These are phyloP conservation scores for Pteruthius melanotis DNA, from an alignment of 2,113 vertebrate species.

Conservation along the genomic window DNA sequence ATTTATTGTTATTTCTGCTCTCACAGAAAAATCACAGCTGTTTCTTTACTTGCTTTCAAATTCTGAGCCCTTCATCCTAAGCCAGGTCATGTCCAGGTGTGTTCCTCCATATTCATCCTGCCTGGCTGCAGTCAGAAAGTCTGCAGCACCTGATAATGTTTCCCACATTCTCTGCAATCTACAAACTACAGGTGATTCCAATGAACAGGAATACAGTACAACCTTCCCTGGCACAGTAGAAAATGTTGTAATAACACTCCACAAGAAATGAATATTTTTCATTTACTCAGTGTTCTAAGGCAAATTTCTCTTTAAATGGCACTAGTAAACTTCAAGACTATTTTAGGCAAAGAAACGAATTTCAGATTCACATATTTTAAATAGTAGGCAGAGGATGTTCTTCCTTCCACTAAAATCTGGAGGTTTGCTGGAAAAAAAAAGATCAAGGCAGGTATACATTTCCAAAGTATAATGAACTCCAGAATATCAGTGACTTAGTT, in stretches of 20 bases:
- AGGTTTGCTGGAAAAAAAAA: background rate
- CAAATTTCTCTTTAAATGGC: slow-evolving; percentile 37
- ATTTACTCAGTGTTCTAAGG: slow-evolving; percentile 23
- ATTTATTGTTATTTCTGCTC: background rate
- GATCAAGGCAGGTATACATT: background rate
- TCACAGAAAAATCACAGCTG: background rate
- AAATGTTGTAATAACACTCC: background rate
- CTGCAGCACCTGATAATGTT: slow-evolving; percentile 60
- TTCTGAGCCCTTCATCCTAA: slow-evolving; percentile 62
- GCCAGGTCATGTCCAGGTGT: slow-evolving; percentile 61
- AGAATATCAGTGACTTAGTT: background rate
- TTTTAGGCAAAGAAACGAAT: slow-evolving; percentile 13
- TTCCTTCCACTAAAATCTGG: slow-evolving; percentile 24
- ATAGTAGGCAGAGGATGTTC: background rate
- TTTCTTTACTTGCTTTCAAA: slow-evolving; percentile 62
- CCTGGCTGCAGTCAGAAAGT: slow-evolving; percentile 59
- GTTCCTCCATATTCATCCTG: slow-evolving; percentile 28
- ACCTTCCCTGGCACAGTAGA: background rate
- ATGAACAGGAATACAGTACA: background rate
- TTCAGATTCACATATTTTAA: slow-evolving; percentile 15
- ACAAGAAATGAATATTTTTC: background rate
- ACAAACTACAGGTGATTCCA: background rate
- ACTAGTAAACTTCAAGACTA: background rate
- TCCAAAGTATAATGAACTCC: background rate
- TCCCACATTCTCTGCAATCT: slow-evolving; percentile 72